Evolutionary conservation across 2,888 invertebrate species (phyloP), one percentile per base, ranked within the genome.

Genomic region (Drosophila anomalata): DNA sequence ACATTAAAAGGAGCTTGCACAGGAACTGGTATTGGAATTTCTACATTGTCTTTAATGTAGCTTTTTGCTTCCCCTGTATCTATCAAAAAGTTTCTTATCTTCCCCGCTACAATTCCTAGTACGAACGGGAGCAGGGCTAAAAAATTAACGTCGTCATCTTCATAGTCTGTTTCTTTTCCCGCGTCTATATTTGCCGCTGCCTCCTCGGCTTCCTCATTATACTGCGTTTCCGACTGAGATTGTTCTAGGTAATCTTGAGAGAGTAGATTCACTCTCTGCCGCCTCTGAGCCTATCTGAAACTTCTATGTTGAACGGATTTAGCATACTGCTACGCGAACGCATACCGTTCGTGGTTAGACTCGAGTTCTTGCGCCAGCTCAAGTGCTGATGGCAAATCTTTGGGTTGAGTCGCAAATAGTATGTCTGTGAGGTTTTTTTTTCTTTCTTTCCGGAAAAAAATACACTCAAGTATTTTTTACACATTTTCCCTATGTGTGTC

Each of bases 331-430:
- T 2, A 22, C 12, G 9, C 3, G n/a, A 36, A 12, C 36, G 36
- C 36, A 36, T 36, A 36, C n/a, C 54, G 41, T 6, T 42, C 29
- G 12, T 57, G 57, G 17, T 57, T 63, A 2, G 51, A 50, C n/a
- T 57, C 52, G 6, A 55, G 29, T 12, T 62, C 63, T n/a, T 63
- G 56, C 12, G 48, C 62, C 17, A 62, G 55, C n/a, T 42, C 56
- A 24, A 63, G 44, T 36, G 56, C 56, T n/a, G 48, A 52, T 14
- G 57, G 47, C 51, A 63, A 46, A 24, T 62, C 51, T 22, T 50
- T 9, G 2, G 66, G 73, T 26, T 46, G 51, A 11, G 59, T 63
- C 14, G 14, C 14, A 14, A 14, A 14, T 14, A 14, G 14, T 14
- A 14, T 14, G 1, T 14, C 14, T 14, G 14, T 14, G 14, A 14